These are phyloP conservation scores for Leptogaster cylindrica DNA, from an alignment of 2,888 invertebrate species.

Conservation along the genomic window DNA sequence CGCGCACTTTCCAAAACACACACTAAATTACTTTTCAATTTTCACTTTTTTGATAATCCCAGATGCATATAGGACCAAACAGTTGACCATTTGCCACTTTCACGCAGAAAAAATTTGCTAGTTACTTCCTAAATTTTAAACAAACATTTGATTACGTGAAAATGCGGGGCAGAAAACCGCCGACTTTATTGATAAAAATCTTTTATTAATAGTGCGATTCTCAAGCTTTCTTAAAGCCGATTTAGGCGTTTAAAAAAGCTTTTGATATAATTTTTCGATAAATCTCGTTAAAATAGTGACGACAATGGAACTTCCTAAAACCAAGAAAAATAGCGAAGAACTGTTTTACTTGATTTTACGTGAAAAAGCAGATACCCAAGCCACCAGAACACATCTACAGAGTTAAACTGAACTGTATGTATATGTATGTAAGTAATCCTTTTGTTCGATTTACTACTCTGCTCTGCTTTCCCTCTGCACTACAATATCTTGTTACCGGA, in stretches of 20 bases:
- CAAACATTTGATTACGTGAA: conserved; percentile 11
- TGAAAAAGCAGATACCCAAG: conserved; percentile 9
- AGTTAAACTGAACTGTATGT: background rate
- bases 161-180: conserved; percentile 26
- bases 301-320: conserved; percentile 1
- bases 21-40: conserved; percentile 2
- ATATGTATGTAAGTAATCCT: background rate
- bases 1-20: conserved; percentile 20
- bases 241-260: background rate
- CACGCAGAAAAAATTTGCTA: too few species aligned
- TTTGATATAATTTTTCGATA: conserved; percentile 17
- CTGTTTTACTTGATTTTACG: conserved; percentile 12
- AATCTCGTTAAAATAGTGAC: conserved; percentile 5
- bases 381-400: background rate
- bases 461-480: conserved; percentile 14
- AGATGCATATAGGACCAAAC: background rate
- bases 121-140: too few species aligned
- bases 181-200: conserved; percentile 11
- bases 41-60: background rate
- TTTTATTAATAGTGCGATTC: conserved; percentile 4
- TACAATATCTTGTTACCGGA: conserved; percentile 16
- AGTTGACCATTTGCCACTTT: background rate
- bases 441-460: conserved; percentile 5
- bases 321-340: conserved; percentile 17
- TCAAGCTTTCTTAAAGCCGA: conserved; percentile 12